phyloP scores from a whole-genome alignment of 1,140 invertebrate genomes.

The Melipona quadrifasciata region DNA sequence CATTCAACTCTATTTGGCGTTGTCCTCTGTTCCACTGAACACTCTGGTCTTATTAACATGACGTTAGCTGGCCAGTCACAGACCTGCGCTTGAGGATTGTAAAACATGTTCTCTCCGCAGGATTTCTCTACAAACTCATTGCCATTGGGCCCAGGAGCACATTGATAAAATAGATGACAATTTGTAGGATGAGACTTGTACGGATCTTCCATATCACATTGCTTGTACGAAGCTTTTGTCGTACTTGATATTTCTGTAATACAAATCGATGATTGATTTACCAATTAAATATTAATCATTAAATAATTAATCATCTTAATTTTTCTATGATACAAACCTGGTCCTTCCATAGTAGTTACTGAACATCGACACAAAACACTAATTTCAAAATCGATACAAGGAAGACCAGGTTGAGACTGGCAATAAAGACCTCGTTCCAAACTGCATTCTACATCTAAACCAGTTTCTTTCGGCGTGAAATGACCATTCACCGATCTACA shows the following conservation, averaged over 20 bases:
- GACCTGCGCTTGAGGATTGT: slow-evolving; percentile 84
- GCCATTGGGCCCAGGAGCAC: slow-evolving; percentile 75
- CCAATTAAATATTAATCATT: no score
- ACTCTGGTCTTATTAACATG: slow-evolving; percentile 84
- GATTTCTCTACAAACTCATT: slow-evolving; percentile 82
- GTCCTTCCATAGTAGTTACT: slow-evolving; percentile 23
- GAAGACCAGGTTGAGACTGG: slow-evolving; percentile 73
- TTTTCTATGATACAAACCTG: not conserved
- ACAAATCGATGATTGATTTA: not conserved
- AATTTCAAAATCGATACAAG: slow-evolving; percentile 88
- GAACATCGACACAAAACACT: slow-evolving; percentile 86
- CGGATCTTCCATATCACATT: slow-evolving; percentile 77
- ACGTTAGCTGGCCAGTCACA: slow-evolving; percentile 86
- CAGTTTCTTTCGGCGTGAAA: slow-evolving; percentile 85
- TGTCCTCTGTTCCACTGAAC: slow-evolving; percentile 58
- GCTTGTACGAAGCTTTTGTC: not conserved
- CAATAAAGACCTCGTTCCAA: slow-evolving; percentile 88
- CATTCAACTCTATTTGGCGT: slow-evolving; percentile 25
- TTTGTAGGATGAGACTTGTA: slow-evolving; percentile 81
- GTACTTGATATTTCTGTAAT: not conserved
- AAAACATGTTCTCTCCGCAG: slow-evolving; percentile 84
- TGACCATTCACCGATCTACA: slow-evolving; percentile 87
- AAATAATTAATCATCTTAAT: not conserved
- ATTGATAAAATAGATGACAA: slow-evolving; percentile 85
- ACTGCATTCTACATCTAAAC: slow-evolving; percentile 88